Percentiles rank a stretch among this genome's conserved stretches.
Conservation (phyloP, 2,888 invertebrate species). For the Heliconius ismenius region DNA sequence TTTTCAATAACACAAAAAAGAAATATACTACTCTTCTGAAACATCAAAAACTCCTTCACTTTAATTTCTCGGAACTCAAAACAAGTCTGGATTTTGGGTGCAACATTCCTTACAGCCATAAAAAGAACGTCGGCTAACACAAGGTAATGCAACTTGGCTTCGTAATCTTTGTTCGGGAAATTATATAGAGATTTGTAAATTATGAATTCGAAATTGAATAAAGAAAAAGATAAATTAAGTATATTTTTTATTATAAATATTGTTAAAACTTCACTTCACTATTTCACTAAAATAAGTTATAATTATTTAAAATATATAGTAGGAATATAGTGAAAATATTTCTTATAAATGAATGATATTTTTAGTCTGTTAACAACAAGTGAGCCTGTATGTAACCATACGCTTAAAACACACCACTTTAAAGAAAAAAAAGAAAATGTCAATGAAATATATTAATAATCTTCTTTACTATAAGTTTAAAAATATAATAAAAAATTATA, state of each 20-base stretch:
- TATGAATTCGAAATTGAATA: background rate
- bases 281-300: too few species aligned
- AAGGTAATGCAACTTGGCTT: constrained; percentile 3
- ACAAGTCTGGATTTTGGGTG: constrained; percentile 47
- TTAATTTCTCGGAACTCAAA: constrained; percentile 46
- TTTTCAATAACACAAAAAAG: too few species aligned
- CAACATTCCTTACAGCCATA: constrained; percentile 44
- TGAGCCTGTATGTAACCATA: background rate
- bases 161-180: constrained; percentile 9
- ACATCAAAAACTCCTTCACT: constrained; percentile 26
- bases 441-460: too few species aligned
- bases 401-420: too few species aligned
- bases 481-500: too few species aligned
- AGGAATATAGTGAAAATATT: background rate
- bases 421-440: too few species aligned
- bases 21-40: constrained; percentile 14
- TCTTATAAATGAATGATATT: background rate
- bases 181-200: constrained; percentile 9
- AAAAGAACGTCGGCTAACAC: constrained; percentile 41
- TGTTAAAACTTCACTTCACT: too few species aligned
- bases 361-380: background rate
- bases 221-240: background rate
- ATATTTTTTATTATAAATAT: background rate
- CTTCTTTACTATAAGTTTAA: too few species aligned
- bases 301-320: too few species aligned